Evolutionary conservation across 1,140 invertebrate species (phyloP).

Genomic region (Musca vetustissima): DNA sequence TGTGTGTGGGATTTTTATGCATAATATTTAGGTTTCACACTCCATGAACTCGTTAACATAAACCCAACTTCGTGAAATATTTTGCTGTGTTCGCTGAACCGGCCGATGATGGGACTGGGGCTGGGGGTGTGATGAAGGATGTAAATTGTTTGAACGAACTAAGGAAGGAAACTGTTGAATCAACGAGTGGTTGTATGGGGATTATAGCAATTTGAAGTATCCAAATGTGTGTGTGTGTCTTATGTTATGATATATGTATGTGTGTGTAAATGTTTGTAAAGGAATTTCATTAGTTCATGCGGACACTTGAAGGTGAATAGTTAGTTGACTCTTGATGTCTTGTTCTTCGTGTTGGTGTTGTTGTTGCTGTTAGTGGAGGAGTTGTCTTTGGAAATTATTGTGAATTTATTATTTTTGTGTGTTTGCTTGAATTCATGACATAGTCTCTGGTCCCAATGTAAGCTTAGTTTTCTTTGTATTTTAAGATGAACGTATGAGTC

Average conservation of each 20-base stretch:
- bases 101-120: too few species aligned
- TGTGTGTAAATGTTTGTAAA: constrained; percentile 38
- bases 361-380: too few species aligned
- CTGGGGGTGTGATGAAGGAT: too few species aligned
- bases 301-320: constrained; percentile 24
- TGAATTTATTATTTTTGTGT: not conserved
- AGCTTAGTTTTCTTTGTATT: not conserved
- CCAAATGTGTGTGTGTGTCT: constrained; percentile 33
- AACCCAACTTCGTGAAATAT: too few species aligned
- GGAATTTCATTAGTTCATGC: constrained; percentile 12
- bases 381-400: too few species aligned
- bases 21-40: too few species aligned
- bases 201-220: constrained; percentile 35
- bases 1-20: too few species aligned
- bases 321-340: not conserved
- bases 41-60: too few species aligned
- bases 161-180: constrained; percentile 45
- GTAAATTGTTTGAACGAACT: too few species aligned
- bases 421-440: not conserved
- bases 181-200: constrained; percentile 52
- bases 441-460: not conserved
- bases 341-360: too few species aligned
- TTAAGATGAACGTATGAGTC: not conserved
- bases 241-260: constrained; percentile 35
- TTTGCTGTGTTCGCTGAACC: too few species aligned